Evolutionary conservation across 1,140 invertebrate genomes (phyloP).

Genomic region (roundworm (Caenorhabditis elegans)): WBcel235 BX284606.5:13862001-13862500

Average conservation of each 20-base stretch:
- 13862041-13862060: constrained; percentile 1
- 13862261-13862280: constrained; percentile 5
- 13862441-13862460: no score
- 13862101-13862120: no score
- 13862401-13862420: neutral
- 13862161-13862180: neutral
- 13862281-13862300: constrained; percentile 1
- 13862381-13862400: neutral
- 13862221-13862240: constrained; percentile 3
- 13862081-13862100: no score
- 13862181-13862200: neutral
- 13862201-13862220: neutral
- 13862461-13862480: no score
- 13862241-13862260: neutral
- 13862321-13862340: neutral
- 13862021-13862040: constrained; percentile 7
- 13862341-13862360: neutral
- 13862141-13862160: constrained; percentile 3
- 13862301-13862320: neutral
- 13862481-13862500: no score
- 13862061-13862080: neutral
- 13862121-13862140: no score
- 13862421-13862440: neutral
- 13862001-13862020: constrained; percentile 2
- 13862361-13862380: neutral